These are phyloP conservation scores for Drosophila austrosaltans DNA, from an alignment of 2,888 invertebrate genomes.

Conservation along the genomic window DNA sequence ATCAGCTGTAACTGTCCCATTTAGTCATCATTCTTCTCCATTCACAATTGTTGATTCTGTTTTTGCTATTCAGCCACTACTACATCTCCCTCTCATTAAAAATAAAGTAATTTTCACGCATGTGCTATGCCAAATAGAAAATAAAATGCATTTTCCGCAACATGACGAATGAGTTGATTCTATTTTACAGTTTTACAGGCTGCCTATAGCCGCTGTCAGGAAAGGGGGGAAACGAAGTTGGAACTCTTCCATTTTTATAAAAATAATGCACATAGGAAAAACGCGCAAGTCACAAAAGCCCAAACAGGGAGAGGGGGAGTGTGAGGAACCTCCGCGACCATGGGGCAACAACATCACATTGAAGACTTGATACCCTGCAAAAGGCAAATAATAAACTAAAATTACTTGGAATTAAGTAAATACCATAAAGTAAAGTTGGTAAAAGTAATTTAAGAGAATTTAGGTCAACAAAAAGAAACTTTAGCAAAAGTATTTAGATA, in stretches of 20 bases:
- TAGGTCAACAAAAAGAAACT: too few species aligned
- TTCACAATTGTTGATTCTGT: constrained; percentile 27
- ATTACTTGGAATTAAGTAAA: too few species aligned
- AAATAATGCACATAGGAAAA: constrained; percentile 36
- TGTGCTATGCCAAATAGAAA: constrained; percentile 70
- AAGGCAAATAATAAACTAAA: constrained; percentile 12
- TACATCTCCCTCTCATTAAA: constrained; percentile 59
- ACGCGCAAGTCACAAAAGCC: constrained; percentile 48
- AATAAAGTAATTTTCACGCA: constrained; percentile 80
- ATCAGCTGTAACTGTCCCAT: constrained; percentile 60
- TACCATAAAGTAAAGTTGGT: too few species aligned
- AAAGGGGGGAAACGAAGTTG: constrained; percentile 24
- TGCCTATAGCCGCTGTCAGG: constrained; percentile 13
- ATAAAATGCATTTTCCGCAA: constrained; percentile 77
- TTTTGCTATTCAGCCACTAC: constrained; percentile 14
- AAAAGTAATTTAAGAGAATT: too few species aligned
- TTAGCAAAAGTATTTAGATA: too few species aligned
- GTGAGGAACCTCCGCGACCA: constrained; percentile 6
- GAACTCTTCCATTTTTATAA: constrained; percentile 35
- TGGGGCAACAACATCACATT: constrained; percentile 25
- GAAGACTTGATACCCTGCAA: constrained; percentile 33
- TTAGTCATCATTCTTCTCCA: constrained; percentile 25
- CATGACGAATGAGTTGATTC: constrained; percentile 79
- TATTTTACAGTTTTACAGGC: constrained; percentile 67
- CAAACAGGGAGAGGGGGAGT: constrained; percentile 18